Conservation (phyloP, 2,888 invertebrate species). For the Homarus gammarus region DNA sequence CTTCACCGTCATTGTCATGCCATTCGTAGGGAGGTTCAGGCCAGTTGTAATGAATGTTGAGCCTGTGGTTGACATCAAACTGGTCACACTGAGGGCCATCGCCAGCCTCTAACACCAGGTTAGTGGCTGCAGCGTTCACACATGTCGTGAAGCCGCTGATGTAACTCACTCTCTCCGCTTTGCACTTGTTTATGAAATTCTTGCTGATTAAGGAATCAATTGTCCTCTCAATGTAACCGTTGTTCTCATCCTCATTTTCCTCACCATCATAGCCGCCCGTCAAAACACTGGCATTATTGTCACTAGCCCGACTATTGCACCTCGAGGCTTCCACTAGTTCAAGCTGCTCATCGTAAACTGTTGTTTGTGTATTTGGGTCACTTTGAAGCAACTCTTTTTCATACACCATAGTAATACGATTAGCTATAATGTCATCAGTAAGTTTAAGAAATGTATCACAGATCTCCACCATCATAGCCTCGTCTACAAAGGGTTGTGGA, state of each 20-base stretch:
- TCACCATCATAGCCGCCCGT: neutral
- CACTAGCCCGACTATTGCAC: neutral
- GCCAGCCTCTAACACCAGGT: neutral
- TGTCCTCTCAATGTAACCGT: slow-evolving; percentile 16
- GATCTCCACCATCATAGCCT: neutral
- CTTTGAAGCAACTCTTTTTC: neutral
- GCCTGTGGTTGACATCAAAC: slow-evolving; percentile 1
- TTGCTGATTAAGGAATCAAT: slow-evolving; percentile 11
- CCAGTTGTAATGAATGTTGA: slow-evolving; percentile 20
- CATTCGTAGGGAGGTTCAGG: slow-evolving; percentile 26
- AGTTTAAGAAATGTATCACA: slow-evolving; percentile 11
- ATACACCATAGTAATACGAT: neutral
- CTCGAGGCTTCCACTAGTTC: neutral
- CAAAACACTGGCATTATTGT: neutral
- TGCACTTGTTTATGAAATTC: slow-evolving; percentile 47
- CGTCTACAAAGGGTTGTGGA: slow-evolving; percentile 15
- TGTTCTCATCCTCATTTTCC: neutral
- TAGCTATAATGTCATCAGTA: slow-evolving; percentile 9
- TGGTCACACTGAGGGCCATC: neutral
- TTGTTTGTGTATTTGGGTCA: neutral
- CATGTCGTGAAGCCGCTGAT: slow-evolving; percentile 32
- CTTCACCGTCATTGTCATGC: slow-evolving; percentile 18
- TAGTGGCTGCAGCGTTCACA: slow-evolving; percentile 12
- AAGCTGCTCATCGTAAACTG: neutral
- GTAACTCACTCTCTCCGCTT: slow-evolving; percentile 38